Evolutionary conservation across 2,113 vertebrate genomes (phyloP).

Genomic region (Tragelaphus buxtoni): DNA sequence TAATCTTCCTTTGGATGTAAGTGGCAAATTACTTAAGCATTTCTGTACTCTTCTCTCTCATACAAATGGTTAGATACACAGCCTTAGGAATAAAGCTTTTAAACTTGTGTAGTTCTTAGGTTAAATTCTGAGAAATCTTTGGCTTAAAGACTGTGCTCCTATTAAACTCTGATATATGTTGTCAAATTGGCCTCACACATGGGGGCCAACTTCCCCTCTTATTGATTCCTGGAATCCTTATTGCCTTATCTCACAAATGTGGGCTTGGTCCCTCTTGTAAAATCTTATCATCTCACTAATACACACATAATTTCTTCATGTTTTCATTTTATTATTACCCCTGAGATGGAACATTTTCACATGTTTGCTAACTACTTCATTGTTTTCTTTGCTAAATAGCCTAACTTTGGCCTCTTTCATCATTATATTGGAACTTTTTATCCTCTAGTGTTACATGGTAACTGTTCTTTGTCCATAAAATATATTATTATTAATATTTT

Average conservation of each 20-base stretch:
- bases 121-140: neutral
- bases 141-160: neutral
- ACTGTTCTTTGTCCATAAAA: neutral
- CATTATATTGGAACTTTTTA: neutral
- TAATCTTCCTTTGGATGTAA: neutral
- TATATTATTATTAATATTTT: neutral
- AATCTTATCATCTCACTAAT: neutral
- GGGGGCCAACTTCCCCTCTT: neutral
- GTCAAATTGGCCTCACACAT: neutral
- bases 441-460: neutral
- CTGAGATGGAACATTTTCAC: neutral
- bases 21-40: neutral
- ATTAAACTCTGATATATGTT: neutral
- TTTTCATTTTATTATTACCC: neutral
- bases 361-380: neutral
- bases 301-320: neutral
- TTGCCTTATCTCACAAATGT: accelerated
- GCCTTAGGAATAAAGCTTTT: neutral
- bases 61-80: neutral
- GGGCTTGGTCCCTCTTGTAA: neutral
- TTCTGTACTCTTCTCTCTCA: neutral
- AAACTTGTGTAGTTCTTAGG: neutral
- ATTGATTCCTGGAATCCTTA: neutral
- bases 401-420: neutral
- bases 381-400: neutral